These are phyloP conservation scores for Chrysolina haemoptera DNA, from an alignment of 2,888 invertebrate species.

Conservation along the genomic window DNA sequence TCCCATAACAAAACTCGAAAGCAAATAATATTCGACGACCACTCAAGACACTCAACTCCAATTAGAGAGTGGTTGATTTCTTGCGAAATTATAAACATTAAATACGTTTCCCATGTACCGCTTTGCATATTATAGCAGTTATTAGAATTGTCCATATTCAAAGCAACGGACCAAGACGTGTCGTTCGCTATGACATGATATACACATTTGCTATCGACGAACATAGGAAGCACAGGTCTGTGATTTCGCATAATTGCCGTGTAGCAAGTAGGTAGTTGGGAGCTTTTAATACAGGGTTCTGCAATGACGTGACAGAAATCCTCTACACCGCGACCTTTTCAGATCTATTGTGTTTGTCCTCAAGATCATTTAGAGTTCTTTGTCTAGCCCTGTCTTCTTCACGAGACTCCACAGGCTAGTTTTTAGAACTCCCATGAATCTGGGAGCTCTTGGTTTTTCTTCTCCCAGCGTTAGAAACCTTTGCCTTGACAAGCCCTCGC, in stretches of 20 bases:
- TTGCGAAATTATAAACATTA: conserved; percentile 38
- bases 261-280: conserved; percentile 32
- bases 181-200: conserved; percentile 43
- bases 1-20: not conserved
- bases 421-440: too few relatives aligned
- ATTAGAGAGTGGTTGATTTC: conserved; percentile 33
- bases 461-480: too few relatives aligned
- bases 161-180: conserved; percentile 39
- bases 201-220: conserved; percentile 45
- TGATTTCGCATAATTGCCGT: conserved; percentile 37
- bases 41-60: conserved; percentile 20
- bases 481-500: too few relatives aligned
- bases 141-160: conserved; percentile 46
- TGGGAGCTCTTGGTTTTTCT: too few relatives aligned
- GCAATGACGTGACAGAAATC: too few relatives aligned
- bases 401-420: too few relatives aligned
- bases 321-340: too few relatives aligned
- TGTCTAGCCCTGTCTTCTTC: too few relatives aligned
- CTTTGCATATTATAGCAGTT: conserved; percentile 46
- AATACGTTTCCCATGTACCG: conserved; percentile 42
- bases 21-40: not conserved
- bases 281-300: conserved; percentile 18
- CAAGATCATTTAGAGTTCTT: too few relatives aligned
- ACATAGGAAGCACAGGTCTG: conserved; percentile 41
- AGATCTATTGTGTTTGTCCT: too few relatives aligned